Percentiles rank a stretch among this genome's conserved stretches.
Evolutionary conservation across 64 coral and sea anemone species (phyloP).

Genomic region (Orbicella faveolata): DNA sequence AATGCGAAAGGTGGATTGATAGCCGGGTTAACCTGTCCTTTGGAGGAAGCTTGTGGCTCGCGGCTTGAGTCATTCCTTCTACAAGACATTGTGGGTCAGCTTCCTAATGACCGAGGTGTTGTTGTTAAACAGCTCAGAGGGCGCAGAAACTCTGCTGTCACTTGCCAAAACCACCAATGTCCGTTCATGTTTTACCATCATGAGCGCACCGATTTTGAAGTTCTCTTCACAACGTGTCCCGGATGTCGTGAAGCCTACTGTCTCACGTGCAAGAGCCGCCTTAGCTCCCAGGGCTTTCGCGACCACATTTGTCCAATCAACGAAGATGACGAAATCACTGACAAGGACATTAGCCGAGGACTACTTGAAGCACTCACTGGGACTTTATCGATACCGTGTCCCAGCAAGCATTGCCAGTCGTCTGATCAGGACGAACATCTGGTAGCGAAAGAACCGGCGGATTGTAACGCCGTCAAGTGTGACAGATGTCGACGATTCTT

Average conservation of each 20-base stretch:
- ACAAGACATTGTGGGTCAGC: constrained; percentile 21
- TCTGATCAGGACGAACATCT: background rate
- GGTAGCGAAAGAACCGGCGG: constrained; percentile 14
- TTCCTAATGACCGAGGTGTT: too few relatives aligned
- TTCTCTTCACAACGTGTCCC: constrained; percentile 27
- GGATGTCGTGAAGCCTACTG: constrained; percentile 5
- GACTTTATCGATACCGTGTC: constrained; percentile 7
- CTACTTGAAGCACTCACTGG: constrained; percentile 32
- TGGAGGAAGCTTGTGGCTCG: constrained; percentile 23
- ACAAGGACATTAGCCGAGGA: background rate
- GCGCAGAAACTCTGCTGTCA: background rate
- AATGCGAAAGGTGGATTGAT: background rate
- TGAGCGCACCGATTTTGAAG: background rate
- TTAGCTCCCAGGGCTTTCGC: constrained; percentile 13
- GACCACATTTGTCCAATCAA: constrained; percentile 44
- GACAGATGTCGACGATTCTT: constrained; percentile 4
- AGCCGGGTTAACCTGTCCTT: constrained; percentile 21
- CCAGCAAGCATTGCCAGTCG: background rate
- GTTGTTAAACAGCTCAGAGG: background rate
- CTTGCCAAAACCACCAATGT: constrained; percentile 41
- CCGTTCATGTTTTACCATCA: background rate
- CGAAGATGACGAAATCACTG: background rate
- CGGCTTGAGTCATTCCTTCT: constrained; percentile 18
- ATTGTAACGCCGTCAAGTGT: constrained; percentile 51
- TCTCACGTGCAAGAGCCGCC: constrained; percentile 31